phyloP scores from a whole-genome alignment of 2,888 invertebrate species.

The Hydrotaea diabolus region DNA sequence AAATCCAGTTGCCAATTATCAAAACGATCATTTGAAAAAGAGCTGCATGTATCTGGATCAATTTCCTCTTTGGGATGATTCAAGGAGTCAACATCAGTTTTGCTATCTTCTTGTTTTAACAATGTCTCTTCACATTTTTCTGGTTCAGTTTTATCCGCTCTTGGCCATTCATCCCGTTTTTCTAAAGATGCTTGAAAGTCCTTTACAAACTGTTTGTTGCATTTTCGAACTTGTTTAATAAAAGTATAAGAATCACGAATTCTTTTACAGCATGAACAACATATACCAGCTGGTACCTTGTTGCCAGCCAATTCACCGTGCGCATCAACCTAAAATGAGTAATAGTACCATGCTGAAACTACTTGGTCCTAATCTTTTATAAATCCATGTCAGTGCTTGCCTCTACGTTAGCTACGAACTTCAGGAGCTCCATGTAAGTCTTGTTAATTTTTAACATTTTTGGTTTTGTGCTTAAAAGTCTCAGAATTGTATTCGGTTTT shows the following conservation, averaged over 20 bases:
- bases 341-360: not conserved
- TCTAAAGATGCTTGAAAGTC: too few species aligned
- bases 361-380: too few species aligned
- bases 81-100: not conserved
- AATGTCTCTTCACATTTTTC: not conserved
- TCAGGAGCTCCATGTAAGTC: conserved; percentile 48
- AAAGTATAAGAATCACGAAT: conserved; percentile 13
- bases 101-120: not conserved
- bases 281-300: not conserved
- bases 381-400: too few species aligned
- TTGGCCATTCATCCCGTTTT: too few species aligned
- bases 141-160: too few species aligned
- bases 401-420: conserved; percentile 46
- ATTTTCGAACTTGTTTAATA: conserved; percentile 18
- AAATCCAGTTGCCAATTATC: not conserved
- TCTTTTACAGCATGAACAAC: conserved; percentile 15
- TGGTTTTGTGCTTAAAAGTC: conserved; percentile 42
- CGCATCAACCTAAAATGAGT: not conserved
- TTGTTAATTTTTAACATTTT: conserved; percentile 39
- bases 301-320: not conserved
- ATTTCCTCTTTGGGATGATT: not conserved
- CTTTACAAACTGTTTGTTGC: not conserved
- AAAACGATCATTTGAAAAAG: not conserved
- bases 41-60: not conserved
- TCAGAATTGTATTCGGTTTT: conserved; percentile 41